Percentiles rank a stretch among this genome's conserved stretches.
These are phyloP conservation scores for Hermaeophaga mercurialis DNA, from an alignment of 2,888 invertebrate genomes.

Conservation along the genomic window DNA sequence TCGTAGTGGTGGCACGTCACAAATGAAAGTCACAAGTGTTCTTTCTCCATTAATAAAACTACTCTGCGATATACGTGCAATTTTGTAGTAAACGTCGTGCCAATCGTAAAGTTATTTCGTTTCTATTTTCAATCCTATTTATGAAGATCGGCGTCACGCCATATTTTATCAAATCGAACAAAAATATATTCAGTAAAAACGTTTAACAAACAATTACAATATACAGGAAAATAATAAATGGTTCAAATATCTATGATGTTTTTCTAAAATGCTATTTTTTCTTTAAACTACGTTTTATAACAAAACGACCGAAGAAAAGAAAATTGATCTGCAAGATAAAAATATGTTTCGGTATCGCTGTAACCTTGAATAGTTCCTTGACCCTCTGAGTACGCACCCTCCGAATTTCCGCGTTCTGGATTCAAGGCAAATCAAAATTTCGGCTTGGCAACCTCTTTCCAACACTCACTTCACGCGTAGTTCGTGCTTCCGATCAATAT, in stretches of 20 bases:
- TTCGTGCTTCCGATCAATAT: background rate
- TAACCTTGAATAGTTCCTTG: background rate
- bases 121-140: background rate
- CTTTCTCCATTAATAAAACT: background rate
- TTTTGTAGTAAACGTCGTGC: background rate
- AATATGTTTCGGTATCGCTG: background rate
- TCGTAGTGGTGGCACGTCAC: slow-evolving; percentile 19
- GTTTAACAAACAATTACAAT: too few relatives aligned
- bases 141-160: background rate
- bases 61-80: background rate
- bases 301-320: too few relatives aligned
- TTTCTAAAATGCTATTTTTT: too few relatives aligned
- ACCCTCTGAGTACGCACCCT: background rate
- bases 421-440: background rate
- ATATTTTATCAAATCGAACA: background rate
- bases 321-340: background rate
- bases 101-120: background rate
- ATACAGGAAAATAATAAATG: too few relatives aligned
- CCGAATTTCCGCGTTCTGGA: slow-evolving; percentile 2
- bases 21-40: slow-evolving; percentile 12
- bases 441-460: background rate
- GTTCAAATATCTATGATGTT: too few relatives aligned
- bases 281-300: too few relatives aligned
- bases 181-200: background rate
- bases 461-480: background rate